These are phyloP conservation scores for Phrynosoma platyrhinos DNA, from an alignment of 2,113 vertebrate species.

Conservation along the genomic window DNA sequence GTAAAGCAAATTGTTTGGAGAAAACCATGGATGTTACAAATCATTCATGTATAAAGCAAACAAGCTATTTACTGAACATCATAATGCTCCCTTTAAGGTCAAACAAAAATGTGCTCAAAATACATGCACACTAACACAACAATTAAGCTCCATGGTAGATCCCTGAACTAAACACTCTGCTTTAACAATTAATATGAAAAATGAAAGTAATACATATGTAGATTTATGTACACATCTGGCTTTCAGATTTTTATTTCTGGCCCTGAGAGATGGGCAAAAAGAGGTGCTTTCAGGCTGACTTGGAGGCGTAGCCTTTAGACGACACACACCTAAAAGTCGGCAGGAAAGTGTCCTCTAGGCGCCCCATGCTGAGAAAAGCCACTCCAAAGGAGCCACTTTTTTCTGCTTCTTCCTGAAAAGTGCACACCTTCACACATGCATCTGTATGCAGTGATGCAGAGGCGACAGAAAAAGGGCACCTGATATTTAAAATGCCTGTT, in stretches of 20 bases:
- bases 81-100: slow-evolving; percentile 29
- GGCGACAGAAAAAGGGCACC: no score
- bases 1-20: slow-evolving; percentile 18
- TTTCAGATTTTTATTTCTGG: not conserved
- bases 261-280: slow-evolving; percentile 18
- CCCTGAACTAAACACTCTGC: slow-evolving; percentile 51
- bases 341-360: no score
- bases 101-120: slow-evolving; percentile 48
- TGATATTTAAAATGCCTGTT: no score
- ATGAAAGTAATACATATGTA: slow-evolving; percentile 10
- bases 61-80: slow-evolving; percentile 32
- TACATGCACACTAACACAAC: not conserved
- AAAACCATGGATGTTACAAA: slow-evolving; percentile 39
- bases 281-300: no score
- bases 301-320: no score
- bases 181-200: slow-evolving; percentile 62
- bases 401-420: no score
- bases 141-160: slow-evolving; percentile 36
- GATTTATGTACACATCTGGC: slow-evolving; percentile 42
- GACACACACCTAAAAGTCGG: no score
- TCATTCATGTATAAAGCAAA: slow-evolving; percentile 39
- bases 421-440: no score
- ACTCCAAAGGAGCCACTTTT: no score
- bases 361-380: no score
- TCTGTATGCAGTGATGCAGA: no score